Percentiles rank a stretch among this genome's conserved stretches.
phyloP scores from a whole-genome alignment of 2,797 vertebrate species.

The Oreochromis grahami region DNA sequence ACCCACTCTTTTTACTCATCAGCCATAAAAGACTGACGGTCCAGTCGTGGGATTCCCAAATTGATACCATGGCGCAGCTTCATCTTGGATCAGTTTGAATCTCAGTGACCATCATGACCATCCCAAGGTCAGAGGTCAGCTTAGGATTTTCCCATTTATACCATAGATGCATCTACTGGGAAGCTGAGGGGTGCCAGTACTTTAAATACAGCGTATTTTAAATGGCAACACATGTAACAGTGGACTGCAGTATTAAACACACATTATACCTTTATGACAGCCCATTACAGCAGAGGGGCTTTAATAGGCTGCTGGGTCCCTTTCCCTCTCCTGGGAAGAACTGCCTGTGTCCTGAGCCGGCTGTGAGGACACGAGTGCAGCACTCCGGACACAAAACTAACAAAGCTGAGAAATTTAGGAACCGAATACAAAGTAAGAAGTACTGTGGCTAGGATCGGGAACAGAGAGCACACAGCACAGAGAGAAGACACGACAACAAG shows the following conservation, averaged over 20 bases:
- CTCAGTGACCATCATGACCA: background rate
- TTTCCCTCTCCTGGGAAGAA: too few species aligned
- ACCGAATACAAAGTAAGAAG: fast-evolving
- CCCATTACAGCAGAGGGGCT: too few species aligned
- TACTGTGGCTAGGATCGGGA: background rate
- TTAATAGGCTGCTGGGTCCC: background rate
- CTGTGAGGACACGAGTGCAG: fast-evolving
- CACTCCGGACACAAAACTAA: background rate
- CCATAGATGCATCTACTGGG: fast-evolving
- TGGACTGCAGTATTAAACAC: too few species aligned
- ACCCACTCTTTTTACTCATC: background rate
- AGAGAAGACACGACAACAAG: fast-evolving
- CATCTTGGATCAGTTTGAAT: background rate
- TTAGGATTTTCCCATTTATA: fast-evolving
- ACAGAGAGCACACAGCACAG: fast-evolving
- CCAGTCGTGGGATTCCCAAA: background rate
- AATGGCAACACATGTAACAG: fast-evolving
- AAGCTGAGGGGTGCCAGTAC: fast-evolving
- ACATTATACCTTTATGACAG: fast-evolving
- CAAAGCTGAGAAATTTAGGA: background rate
- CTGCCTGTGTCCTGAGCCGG: too few species aligned
- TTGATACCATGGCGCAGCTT: background rate
- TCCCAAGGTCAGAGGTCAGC: background rate
- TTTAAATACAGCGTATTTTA: too few species aligned
- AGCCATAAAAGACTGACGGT: background rate